phyloP scores from a whole-genome alignment of 2,888 invertebrate species.

The Trachelus tabidus region DNA sequence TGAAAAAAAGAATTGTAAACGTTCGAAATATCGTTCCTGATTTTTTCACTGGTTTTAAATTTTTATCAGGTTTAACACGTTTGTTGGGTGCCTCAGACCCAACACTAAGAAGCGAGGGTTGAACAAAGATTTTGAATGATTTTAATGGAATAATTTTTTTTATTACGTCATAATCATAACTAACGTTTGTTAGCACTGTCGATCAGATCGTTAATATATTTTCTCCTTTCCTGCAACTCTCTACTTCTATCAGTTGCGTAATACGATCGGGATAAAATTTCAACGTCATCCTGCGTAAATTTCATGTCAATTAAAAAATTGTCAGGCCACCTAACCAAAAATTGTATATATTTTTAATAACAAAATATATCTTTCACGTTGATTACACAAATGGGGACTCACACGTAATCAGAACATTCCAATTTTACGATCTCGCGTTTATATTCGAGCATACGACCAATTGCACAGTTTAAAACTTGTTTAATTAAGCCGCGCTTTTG shows the following conservation, averaged over 20 bases:
- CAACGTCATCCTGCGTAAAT: conserved; percentile 75
- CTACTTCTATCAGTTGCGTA: conserved; percentile 70
- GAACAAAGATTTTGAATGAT: not conserved
- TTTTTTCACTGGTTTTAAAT: not conserved
- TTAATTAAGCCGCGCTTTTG: conserved; percentile 72
- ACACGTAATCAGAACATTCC: conserved; percentile 70
- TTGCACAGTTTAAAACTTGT: conserved; percentile 71
- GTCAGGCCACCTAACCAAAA: conserved; percentile 75
- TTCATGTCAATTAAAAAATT: conserved; percentile 77
- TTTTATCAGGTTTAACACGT: not conserved
- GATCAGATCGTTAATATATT: conserved; percentile 46
- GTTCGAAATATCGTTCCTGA: not conserved
- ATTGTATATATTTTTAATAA: conserved; percentile 1
- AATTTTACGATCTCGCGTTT: conserved; percentile 70
- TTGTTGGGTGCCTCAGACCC: not conserved
- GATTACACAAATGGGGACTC: conserved; percentile 10
- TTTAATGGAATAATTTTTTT: not conserved
- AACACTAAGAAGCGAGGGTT: not conserved
- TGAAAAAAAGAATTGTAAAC: too few species aligned
- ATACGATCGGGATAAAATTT: conserved; percentile 73
- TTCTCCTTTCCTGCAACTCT: conserved; percentile 44
- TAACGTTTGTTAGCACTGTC: conserved; percentile 38
- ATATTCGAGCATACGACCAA: conserved; percentile 72
- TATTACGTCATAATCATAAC: not conserved
- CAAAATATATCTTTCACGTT: not conserved